Evolutionary conservation across 2,113 vertebrate genomes (phyloP).

Genomic region (Syrrhaptes paradoxus): DNA sequence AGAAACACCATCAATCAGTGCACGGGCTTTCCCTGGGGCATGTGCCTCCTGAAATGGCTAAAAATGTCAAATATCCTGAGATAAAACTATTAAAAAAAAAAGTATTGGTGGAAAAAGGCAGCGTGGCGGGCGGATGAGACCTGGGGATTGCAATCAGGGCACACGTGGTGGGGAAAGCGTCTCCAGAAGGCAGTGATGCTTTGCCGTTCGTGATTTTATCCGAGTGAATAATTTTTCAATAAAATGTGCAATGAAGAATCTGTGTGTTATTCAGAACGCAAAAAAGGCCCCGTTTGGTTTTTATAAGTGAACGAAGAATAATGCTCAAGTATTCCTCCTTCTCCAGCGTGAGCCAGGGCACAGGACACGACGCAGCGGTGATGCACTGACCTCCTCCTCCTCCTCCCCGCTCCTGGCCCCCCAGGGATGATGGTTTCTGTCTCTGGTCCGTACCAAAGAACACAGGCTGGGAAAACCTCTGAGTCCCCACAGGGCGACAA

Average conservation of each 20-base stretch:
- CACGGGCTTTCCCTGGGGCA: not conserved
- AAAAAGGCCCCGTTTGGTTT: too few species aligned
- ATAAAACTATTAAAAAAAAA: fast-evolving
- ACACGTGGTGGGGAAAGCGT: not conserved
- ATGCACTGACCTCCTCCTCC: not conserved
- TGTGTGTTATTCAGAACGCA: not conserved
- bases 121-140: not conserved
- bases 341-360: fast-evolving
- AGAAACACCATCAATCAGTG: not conserved
- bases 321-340: not conserved
- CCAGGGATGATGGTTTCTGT: not conserved
- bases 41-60: not conserved
- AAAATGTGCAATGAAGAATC: not conserved
- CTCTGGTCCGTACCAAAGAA: not conserved
- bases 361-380: fast-evolving
- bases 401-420: too few species aligned
- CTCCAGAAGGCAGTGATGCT: not conserved
- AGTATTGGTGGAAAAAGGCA: not conserved
- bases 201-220: not conserved
- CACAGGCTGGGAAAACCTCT: not conserved
- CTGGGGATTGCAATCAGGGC: not conserved
- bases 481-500: too few species aligned
- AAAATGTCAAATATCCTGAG: not conserved
- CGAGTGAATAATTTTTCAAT: not conserved
- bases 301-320: not conserved